A percentile compares a stretch with the other conserved stretches of the same genome.
phyloP scores from a whole-genome alignment of 2,797 vertebrate genomes.

The Cichlasoma orientale region DNA sequence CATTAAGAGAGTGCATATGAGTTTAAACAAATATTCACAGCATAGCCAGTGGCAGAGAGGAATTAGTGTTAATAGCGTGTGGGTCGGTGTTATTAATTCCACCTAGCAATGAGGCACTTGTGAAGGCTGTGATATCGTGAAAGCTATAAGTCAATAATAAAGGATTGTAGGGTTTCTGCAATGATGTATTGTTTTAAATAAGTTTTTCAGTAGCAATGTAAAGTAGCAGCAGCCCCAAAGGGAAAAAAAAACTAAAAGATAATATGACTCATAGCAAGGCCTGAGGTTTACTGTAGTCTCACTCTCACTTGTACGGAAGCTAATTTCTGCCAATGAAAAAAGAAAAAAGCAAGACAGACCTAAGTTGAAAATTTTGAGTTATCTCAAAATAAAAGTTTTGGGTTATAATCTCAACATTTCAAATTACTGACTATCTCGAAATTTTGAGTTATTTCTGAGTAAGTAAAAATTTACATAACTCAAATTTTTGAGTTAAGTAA shows the following conservation, averaged over 20 bases:
- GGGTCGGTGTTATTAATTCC: not conserved
- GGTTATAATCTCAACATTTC: too few relatives aligned
- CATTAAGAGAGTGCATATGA: conserved; percentile 2
- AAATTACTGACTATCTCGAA: too few relatives aligned
- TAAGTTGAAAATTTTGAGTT: too few relatives aligned
- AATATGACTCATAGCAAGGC: not conserved
- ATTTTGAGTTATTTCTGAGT: too few relatives aligned
- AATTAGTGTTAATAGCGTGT: not conserved
- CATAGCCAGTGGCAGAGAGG: not conserved
- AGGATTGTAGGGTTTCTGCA: not conserved
- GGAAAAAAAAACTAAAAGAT: not conserved
- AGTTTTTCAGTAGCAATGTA: not conserved
- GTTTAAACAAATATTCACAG: not conserved
- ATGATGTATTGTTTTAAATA: not conserved
- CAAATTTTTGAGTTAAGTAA: too few relatives aligned
- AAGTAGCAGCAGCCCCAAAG: not conserved
- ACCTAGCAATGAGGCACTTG: not conserved
- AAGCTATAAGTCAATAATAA: not conserved
- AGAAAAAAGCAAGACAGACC: too few relatives aligned
- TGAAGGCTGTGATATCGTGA: not conserved
- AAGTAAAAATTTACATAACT: too few relatives aligned
- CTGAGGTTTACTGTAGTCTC: not conserved
- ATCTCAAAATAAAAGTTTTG: too few relatives aligned
- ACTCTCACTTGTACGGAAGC: not conserved
- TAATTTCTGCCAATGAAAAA: too few relatives aligned